Percentiles rank a stretch among this genome's conserved stretches.
phyloP scores from a whole-genome alignment of 2,888 invertebrate species.

The Epistrophe eligans region DNA sequence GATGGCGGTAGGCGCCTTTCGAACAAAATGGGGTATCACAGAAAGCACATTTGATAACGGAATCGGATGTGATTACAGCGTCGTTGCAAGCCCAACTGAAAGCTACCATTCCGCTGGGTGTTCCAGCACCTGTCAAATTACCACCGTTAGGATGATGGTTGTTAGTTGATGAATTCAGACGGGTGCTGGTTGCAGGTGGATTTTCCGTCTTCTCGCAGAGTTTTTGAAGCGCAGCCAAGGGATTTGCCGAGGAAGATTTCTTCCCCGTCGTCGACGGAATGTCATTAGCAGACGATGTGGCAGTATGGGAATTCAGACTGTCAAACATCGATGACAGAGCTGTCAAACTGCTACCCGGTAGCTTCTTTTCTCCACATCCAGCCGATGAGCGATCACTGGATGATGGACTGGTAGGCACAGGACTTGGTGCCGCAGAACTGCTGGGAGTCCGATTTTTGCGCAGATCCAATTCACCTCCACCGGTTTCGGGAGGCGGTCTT shows the following conservation, averaged over 20 bases:
- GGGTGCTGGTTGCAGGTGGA: slow-evolving; percentile 82
- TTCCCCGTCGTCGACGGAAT: slow-evolving; percentile 46
- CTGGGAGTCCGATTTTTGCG: slow-evolving; percentile 78
- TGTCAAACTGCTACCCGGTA: slow-evolving; percentile 87
- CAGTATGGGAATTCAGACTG: slow-evolving; percentile 86
- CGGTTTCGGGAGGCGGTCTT: slow-evolving; percentile 71
- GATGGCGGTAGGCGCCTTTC: slow-evolving; percentile 98
- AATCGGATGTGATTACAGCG: slow-evolving; percentile 93
- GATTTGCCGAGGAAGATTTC: slow-evolving; percentile 88
- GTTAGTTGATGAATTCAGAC: slow-evolving; percentile 71
- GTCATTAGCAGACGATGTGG: slow-evolving; percentile 81
- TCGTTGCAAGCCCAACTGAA: slow-evolving; percentile 98
- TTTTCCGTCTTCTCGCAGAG: slow-evolving; percentile 96
- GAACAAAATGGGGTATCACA: slow-evolving; percentile 98
- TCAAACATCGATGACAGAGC: slow-evolving; percentile 96
- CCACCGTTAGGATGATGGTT: slow-evolving; percentile 78
- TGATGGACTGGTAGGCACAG: slow-evolving; percentile 86
- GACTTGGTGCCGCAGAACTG: slow-evolving; percentile 78
- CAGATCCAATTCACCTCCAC: slow-evolving; percentile 57
- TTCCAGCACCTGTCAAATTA: slow-evolving; percentile 83
- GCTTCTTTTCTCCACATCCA: slow-evolving; percentile 84
- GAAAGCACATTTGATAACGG: slow-evolving; percentile 96
- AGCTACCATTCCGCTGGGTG: slow-evolving; percentile 88
- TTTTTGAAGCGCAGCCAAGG: slow-evolving; percentile 96
- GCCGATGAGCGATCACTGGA: slow-evolving; percentile 90